Evolutionary conservation across 2,888 invertebrate species (phyloP).

Genomic region (Coelinius sp.): DNA sequence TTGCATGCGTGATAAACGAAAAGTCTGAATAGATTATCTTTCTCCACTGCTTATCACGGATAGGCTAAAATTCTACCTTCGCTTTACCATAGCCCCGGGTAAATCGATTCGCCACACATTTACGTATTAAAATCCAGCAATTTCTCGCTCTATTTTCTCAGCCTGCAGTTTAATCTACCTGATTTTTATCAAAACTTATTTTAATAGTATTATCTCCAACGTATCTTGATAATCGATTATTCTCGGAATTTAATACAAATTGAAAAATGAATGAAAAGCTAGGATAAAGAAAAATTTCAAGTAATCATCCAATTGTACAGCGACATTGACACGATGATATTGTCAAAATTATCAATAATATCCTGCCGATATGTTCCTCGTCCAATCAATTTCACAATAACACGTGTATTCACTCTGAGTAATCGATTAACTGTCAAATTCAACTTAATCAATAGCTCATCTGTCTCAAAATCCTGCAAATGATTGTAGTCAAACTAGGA

Average conservation of each 20-base stretch:
- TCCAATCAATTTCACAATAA: not conserved
- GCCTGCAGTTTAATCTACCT: not conserved
- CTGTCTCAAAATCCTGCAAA: not conserved
- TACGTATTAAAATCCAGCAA: not conserved
- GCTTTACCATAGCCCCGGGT: not conserved
- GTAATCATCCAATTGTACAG: no score
- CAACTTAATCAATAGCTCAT: not conserved
- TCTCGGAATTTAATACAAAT: not conserved
- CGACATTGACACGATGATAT: no score
- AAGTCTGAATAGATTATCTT: slow-evolving; percentile 14
- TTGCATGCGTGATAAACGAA: not conserved
- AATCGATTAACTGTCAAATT: slow-evolving; percentile 6
- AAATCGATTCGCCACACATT: slow-evolving; percentile 14
- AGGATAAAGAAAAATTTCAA: no score
- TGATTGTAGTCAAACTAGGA: slow-evolving; percentile 10
- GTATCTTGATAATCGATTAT: not conserved
- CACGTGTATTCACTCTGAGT: not conserved
- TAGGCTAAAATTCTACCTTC: not conserved
- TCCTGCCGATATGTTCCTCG: not conserved
- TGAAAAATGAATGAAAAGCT: no score
- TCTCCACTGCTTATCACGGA: not conserved
- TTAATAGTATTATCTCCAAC: not conserved
- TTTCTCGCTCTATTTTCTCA: slow-evolving; percentile 3
- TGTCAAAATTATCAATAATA: no score
- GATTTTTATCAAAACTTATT: slow-evolving; percentile 8